These are phyloP conservation scores for Caenorhabditis inopinata DNA, from an alignment of 1,140 invertebrate genomes.

Conservation along the genomic window DNA sequence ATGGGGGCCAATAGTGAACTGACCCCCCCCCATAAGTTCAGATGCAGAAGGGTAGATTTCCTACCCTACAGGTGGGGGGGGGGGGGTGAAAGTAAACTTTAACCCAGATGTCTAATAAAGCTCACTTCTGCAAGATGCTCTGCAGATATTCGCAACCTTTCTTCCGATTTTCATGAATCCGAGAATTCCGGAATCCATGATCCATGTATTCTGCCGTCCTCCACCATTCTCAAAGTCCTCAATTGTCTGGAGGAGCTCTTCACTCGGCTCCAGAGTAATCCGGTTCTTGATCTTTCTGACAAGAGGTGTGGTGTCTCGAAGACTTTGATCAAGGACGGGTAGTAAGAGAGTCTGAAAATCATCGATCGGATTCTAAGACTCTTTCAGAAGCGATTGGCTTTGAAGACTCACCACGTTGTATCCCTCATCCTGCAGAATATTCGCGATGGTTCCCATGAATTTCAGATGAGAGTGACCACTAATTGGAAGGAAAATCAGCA, in stretches of 20 bases:
- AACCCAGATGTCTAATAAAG: too few relatives aligned
- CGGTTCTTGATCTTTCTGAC: not conserved
- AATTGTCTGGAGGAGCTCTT: not conserved
- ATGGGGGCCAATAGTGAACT: too few relatives aligned
- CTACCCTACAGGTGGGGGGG: too few relatives aligned
- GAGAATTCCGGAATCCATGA: not conserved
- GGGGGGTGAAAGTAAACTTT: too few relatives aligned
- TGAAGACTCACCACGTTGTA: slow-evolving; percentile 20
- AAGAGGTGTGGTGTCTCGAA: not conserved
- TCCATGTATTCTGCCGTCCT: not conserved
- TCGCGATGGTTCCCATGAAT: slow-evolving; percentile 16
- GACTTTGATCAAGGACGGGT: not conserved
- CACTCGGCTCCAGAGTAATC: not conserved
- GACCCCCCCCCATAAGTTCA: too few relatives aligned
- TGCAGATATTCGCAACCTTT: not conserved
- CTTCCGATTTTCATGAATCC: not conserved
- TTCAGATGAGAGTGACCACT: slow-evolving; percentile 15
- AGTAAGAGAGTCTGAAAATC: not conserved
- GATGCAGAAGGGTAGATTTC: too few relatives aligned
- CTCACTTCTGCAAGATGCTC: slow-evolving; percentile 7
- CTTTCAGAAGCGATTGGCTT: too few relatives aligned
- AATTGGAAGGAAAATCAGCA: not conserved
- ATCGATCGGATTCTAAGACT: too few relatives aligned
- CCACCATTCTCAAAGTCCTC: not conserved
- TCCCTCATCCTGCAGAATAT: slow-evolving; percentile 23